Evolutionary conservation across 2,113 vertebrate species (phyloP).

Genomic region (Sturnira hondurensis): DNA sequence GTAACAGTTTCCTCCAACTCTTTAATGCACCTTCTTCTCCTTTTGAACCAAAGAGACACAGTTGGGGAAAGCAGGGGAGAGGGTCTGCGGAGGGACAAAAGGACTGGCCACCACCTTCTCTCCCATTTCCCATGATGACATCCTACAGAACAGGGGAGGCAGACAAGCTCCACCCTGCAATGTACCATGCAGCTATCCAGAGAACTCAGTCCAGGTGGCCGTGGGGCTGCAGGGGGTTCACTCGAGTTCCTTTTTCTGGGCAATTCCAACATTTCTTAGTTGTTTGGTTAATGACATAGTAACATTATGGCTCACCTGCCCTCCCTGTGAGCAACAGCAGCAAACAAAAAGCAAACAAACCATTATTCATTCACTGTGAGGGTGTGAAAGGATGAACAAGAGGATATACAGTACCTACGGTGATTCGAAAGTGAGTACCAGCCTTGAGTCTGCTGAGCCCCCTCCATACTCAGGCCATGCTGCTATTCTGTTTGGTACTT

Average conservation of each 20-base stretch:
- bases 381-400: neutral
- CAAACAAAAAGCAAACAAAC: neutral
- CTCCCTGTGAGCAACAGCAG: neutral
- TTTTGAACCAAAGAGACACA: constrained; percentile 20
- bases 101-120: neutral
- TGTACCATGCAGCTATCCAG: rapidly evolving
- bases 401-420: neutral
- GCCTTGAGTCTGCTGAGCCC: neutral
- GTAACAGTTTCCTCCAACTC: constrained; percentile 64
- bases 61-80: neutral
- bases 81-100: neutral
- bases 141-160: neutral
- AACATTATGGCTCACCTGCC: neutral
- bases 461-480: rapidly evolving
- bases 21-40: neutral
- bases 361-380: neutral
- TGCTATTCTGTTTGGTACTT: neutral
- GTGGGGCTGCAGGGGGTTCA: neutral
- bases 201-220: neutral
- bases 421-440: neutral
- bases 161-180: neutral
- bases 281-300: neutral
- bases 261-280: neutral
- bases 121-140: neutral
- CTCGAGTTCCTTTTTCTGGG: neutral